Evolutionary conservation across 2,797 vertebrate species (phyloP).

Genomic region (Myotis pilosus): DNA sequence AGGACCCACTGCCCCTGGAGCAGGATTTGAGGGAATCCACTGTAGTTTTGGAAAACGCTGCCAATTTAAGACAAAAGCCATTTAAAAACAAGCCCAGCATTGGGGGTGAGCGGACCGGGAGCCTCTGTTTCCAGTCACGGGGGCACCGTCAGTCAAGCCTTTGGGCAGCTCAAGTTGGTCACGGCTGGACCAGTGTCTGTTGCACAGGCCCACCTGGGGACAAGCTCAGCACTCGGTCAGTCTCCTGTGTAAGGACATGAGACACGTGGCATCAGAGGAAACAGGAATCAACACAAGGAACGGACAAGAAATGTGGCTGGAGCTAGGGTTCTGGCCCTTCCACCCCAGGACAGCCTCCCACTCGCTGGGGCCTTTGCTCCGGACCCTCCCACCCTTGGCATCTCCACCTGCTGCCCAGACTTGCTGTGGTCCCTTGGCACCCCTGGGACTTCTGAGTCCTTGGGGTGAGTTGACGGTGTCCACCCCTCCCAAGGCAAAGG

Average conservation of each 20-base stretch:
- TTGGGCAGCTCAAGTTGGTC: not conserved
- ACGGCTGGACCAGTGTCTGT: not conserved
- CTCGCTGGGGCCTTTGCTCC: not conserved
- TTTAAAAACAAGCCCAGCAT: not conserved
- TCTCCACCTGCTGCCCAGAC: not conserved
- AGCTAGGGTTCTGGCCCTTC: not conserved
- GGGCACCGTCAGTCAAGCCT: rapidly evolving
- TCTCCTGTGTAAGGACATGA: not conserved
- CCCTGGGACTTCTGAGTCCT: no score
- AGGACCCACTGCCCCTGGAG: rapidly evolving
- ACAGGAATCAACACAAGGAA: not conserved
- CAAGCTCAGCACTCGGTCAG: not conserved
- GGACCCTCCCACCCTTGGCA: rapidly evolving
- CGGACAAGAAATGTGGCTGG: not conserved
- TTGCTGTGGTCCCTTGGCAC: not conserved
- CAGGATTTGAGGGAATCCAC: not conserved
- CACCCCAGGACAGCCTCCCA: rapidly evolving
- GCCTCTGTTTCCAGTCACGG: not conserved
- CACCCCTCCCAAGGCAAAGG: not conserved
- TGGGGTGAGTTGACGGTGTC: not conserved
- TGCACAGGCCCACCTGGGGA: not conserved
- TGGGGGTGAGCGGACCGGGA: rapidly evolving
- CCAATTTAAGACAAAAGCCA: not conserved
- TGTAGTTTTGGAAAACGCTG: rapidly evolving
- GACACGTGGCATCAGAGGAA: not conserved